These are phyloP conservation scores for Neosilurus hyrtlii DNA, from an alignment of 2,797 vertebrate species.

Conservation along the genomic window DNA sequence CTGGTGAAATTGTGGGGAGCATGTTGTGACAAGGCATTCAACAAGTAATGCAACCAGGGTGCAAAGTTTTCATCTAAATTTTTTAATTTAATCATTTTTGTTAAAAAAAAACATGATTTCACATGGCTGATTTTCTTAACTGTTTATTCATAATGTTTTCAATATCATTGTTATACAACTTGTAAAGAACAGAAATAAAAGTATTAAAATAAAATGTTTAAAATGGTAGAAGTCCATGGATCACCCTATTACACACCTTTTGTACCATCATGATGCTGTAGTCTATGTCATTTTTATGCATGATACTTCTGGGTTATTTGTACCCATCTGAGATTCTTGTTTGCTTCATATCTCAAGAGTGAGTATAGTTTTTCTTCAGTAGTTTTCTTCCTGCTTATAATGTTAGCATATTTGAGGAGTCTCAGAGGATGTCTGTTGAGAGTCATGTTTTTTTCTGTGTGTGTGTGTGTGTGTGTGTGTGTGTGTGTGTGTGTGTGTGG, in stretches of 20 bases:
- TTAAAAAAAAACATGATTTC: background rate
- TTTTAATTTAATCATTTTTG: background rate
- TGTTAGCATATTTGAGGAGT: background rate
- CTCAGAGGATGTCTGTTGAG: too few species aligned
- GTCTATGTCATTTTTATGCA: background rate
- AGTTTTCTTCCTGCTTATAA: background rate
- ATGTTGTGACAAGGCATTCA: background rate
- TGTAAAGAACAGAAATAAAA: background rate
- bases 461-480: conserved; percentile 17
- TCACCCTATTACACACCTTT: too few species aligned
- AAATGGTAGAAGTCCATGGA: background rate
- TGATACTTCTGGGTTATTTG: background rate
- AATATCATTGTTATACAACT: background rate
- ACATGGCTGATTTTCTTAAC: background rate
- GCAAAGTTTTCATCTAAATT: background rate
- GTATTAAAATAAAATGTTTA: background rate
- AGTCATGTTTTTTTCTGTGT: background rate
- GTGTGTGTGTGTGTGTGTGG: conserved; percentile 75
- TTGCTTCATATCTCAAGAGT: background rate
- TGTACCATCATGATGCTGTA: background rate
- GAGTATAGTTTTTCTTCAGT: background rate
- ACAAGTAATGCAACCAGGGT: background rate
- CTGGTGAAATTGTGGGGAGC: background rate
- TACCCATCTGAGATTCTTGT: background rate
- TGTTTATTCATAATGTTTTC: background rate